These are phyloP conservation scores for Acomys russatus DNA, from an alignment of 2,797 vertebrate species.

Conservation along the genomic window DNA sequence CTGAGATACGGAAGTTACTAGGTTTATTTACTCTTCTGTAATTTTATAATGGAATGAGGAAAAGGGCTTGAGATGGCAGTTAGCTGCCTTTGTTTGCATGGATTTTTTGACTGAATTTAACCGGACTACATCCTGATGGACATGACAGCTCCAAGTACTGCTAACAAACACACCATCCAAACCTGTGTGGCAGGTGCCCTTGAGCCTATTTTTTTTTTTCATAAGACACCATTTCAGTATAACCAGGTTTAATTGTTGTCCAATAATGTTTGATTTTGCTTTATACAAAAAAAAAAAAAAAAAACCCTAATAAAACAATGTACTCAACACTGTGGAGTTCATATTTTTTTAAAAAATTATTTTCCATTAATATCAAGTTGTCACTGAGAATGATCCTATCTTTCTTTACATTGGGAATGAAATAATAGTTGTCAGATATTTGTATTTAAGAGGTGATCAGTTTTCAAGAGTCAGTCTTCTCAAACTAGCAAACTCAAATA, in stretches of 20 bases:
- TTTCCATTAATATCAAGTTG: slow-evolving; percentile 25
- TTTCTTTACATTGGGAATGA: slow-evolving; percentile 44
- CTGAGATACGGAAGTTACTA: neutral
- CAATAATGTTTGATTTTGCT: neutral
- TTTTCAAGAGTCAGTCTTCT: slow-evolving; percentile 27
- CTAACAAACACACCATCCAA: neutral
- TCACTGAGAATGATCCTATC: slow-evolving; percentile 13
- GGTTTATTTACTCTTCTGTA: slow-evolving; percentile 18
- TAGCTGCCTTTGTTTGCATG: slow-evolving; percentile 15
- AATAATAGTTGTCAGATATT: neutral
- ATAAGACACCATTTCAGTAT: neutral
- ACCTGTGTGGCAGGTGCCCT: neutral
- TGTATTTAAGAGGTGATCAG: neutral
- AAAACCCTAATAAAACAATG: neutral
- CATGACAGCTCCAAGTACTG: neutral
- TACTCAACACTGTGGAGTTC: neutral
- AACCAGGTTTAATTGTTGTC: neutral
- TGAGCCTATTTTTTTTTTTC: slow-evolving; percentile 33
- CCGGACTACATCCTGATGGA: neutral
- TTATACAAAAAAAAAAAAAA: neutral
- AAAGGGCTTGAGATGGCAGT: neutral
- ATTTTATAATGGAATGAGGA: neutral
- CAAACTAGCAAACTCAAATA: slow-evolving; percentile 50
- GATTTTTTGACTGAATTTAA: slow-evolving; percentile 30
- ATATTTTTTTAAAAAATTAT: slow-evolving; percentile 20